Base-by-base conservation (phyloP, 2,888 invertebrate genomes). In the Barypeithes pellucidus region DNA sequence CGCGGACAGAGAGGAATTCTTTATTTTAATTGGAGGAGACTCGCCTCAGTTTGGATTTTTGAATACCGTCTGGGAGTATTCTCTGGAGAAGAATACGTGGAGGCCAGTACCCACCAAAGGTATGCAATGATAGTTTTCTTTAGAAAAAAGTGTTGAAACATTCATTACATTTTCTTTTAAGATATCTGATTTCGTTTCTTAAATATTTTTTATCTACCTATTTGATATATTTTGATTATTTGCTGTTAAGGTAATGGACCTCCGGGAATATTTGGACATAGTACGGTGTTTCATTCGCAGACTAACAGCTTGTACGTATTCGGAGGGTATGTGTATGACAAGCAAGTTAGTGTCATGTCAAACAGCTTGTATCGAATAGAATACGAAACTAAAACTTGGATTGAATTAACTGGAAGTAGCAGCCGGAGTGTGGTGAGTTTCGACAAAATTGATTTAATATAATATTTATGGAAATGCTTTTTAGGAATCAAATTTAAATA, bases 21-120 rank as follows among this genome's bases (percentile, higher is more conserved):
- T 98, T 61, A 89, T 97, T 66, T 86, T 98, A 11, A 92, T 98
- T 73, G 98, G 98, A 5, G 97, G 97, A 0, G 93, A 95, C 76
- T 93, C 93, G 12, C 89, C 93, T 7, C 89, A 90, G 78, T 88
- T 89, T 79, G 95, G 94, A 24, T 95, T 94, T 83, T 88, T 92
- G 82, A 90, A 91, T 71, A 90, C 91, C 52, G 89, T 93, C 71
- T 95, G 92, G 95, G 94, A 94, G 80, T 97, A 93, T 80, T 91
- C 94, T 83, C 87, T 95, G 14, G 93, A 93, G 76, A 90, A 89
- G 36, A 91, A 91, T 60, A 89, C 89, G 54, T 96, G 96, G 96
- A 87, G 89, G 33, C 89, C 90, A 69, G 84, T 95, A 69, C 86
- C 88, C 57, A 91, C 71, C 1, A 88, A 88, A 72, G 97, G 97